Percentiles rank a stretch among this genome's conserved stretches.
Conservation (phyloP, 2,797 vertebrate species). For the Austrolebias charrua region DNA sequence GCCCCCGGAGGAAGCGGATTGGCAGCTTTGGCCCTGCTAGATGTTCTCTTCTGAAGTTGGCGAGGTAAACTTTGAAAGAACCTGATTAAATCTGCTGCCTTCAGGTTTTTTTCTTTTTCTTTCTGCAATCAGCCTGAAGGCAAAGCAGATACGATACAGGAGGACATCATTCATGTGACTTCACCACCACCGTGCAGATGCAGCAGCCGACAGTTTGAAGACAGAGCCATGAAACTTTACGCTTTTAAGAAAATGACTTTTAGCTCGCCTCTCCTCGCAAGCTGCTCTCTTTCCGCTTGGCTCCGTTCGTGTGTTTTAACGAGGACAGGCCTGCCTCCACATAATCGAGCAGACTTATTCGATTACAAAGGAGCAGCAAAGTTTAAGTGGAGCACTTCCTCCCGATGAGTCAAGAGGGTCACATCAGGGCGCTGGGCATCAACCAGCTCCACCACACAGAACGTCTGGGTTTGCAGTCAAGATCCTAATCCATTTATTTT, state of each 20-base stretch:
- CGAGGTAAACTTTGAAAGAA: slow-evolving; percentile 38
- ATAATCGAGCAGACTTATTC: slow-evolving; percentile 77
- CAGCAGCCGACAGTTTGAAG: slow-evolving; percentile 28
- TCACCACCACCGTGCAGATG: slow-evolving; percentile 30
- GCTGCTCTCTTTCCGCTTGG: slow-evolving; percentile 36
- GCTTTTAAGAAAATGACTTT: slow-evolving; percentile 45
- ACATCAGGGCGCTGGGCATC: slow-evolving; percentile 49
- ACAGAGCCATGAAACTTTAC: slow-evolving; percentile 46
- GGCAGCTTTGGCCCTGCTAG: slow-evolving; percentile 44
- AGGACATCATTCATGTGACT: slow-evolving; percentile 36
- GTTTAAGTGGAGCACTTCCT: slow-evolving; percentile 74
- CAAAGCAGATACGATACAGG: slow-evolving; percentile 23
- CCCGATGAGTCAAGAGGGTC: slow-evolving; percentile 62
- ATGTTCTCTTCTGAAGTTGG: slow-evolving; percentile 52
- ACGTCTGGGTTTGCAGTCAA: slow-evolving; percentile 15
- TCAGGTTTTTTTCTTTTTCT: slow-evolving; percentile 44
- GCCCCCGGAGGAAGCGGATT: slow-evolving; percentile 42
- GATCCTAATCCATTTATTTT: too few species aligned
- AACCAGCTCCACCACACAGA: slow-evolving; percentile 4
- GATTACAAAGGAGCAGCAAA: slow-evolving; percentile 76
- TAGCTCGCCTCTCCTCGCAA: slow-evolving; percentile 10
- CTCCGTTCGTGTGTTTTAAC: slow-evolving; percentile 62
- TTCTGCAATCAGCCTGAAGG: slow-evolving; percentile 33
- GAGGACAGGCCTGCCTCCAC: slow-evolving; percentile 66
- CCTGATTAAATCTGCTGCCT: slow-evolving; percentile 32